phyloP scores from a whole-genome alignment of 1,140 invertebrate genomes.

The Drosophila sp. region DNA sequence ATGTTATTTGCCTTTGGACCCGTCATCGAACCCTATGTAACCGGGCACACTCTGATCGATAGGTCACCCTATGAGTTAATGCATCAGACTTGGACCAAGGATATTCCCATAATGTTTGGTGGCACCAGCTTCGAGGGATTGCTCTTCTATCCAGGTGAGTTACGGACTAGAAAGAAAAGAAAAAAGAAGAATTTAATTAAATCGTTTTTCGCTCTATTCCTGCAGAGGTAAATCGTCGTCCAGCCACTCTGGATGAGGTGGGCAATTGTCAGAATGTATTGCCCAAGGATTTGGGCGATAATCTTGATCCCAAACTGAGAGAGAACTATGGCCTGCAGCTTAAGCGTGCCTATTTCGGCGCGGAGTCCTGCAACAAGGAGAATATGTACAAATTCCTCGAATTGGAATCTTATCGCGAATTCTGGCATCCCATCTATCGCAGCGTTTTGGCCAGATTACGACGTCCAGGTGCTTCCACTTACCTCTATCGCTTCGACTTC shows the following conservation, averaged over 20 bases:
- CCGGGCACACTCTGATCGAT: constrained; percentile 61
- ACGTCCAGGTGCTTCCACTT: constrained; percentile 76
- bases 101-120: constrained; percentile 83
- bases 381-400: constrained; percentile 76
- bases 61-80: constrained; percentile 54
- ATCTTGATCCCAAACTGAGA: constrained; percentile 46
- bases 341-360: constrained; percentile 69
- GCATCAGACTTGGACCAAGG: constrained; percentile 68
- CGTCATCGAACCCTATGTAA: constrained; percentile 69
- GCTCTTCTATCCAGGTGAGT: constrained; percentile 74
- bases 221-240: constrained; percentile 68
- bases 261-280: constrained; percentile 64
- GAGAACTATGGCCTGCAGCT: constrained; percentile 61
- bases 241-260: constrained; percentile 72
- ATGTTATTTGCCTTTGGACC: constrained; percentile 74
- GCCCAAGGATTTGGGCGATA: constrained; percentile 58
- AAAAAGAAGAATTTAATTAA: background rate
- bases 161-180: background rate
- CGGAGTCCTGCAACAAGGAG: constrained; percentile 55
- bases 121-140: constrained; percentile 80
- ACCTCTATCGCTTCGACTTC: constrained; percentile 83
- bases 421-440: constrained; percentile 83
- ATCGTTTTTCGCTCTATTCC: background rate
- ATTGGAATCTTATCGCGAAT: constrained; percentile 80
- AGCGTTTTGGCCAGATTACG: constrained; percentile 64